These are phyloP conservation scores for Trichonephila clavata DNA, from an alignment of 1,140 invertebrate species.

Conservation along the genomic window DNA sequence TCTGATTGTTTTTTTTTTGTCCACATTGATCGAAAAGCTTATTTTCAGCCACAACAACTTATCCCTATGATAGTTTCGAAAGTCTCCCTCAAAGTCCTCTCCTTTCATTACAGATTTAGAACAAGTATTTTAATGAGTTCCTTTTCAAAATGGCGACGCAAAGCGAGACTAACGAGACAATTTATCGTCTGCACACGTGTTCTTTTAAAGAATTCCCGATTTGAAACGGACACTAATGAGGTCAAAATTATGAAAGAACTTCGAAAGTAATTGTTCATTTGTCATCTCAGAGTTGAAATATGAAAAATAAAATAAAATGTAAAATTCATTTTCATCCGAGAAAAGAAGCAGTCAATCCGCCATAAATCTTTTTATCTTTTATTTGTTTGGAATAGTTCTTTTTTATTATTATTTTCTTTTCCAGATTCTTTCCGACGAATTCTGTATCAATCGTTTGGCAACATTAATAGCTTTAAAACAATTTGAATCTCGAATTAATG, in stretches of 20 bases:
- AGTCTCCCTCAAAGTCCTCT: neutral
- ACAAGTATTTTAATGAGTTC: conserved; percentile 64
- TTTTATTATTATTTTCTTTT: neutral
- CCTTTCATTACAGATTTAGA: conserved; percentile 35
- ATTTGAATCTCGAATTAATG: conserved; percentile 51
- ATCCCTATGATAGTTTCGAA: neutral
- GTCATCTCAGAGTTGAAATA: conserved; percentile 55
- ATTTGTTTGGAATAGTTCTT: neutral
- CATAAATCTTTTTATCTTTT: conserved; percentile 51
- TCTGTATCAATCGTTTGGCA: conserved; percentile 56
- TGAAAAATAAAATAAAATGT: conserved; percentile 34
- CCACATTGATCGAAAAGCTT: conserved; percentile 9
- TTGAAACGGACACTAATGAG: conserved; percentile 65
- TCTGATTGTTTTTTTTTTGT: neutral
- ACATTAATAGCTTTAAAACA: conserved; percentile 52
- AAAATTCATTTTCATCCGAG: conserved; percentile 34
- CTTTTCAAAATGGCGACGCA: conserved; percentile 57
- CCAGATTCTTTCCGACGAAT: neutral
- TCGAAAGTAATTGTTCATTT: conserved; percentile 64
- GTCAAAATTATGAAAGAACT: conserved; percentile 65
- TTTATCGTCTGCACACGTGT: conserved; percentile 67
- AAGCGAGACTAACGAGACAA: conserved; percentile 57
- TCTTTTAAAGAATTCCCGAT: conserved; percentile 38
- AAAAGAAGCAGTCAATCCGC: neutral
- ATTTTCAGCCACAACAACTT: conserved; percentile 31